Evolutionary conservation across 2,888 invertebrate species (phyloP), one percentile per base, ranked within the genome.

Genomic region (Galeruca laticollis): DNA sequence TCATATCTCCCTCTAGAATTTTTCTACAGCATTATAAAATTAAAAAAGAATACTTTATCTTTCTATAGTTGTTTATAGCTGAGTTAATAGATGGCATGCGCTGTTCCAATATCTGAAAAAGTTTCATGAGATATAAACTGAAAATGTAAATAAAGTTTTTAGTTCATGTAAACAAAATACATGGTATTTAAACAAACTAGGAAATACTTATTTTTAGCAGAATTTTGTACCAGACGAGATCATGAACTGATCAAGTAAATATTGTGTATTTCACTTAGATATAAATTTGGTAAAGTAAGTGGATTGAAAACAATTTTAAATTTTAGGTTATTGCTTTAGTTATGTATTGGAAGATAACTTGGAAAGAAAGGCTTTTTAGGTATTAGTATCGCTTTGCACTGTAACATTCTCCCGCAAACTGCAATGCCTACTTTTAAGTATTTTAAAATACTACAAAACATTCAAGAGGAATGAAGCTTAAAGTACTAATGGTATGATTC

Each of bases 391-490:
- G 70, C 70, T 70, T 70, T 70, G 70, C 62, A 70, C 61, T 59
- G 66, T 70, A 70, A 70, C 70, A 66, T 59, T 60, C 60, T 69
- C 54, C 26, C 43, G 63, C 63, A 63, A 62, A 59, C 40, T 62
- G 61, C 70, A 70, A 66, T 70, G 66, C 15, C 56, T 60, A 60
- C 60, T 71, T 68, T 68, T n/a, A 54, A 64, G 49, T 71, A 59
- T 51, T 67, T 63, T 67, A 67, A 63, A 67, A 67, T 67, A 35
- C 60, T 61, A 59, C 74, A 56, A 35, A 33, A 56, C 21, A 56
- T 56, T 56, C 56, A 76, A 73, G 76, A 77, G 77, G 76, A 79
- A 76, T 79, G 75, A 76, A 78, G 76, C 76, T 79, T 79, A 68
- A 70, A 70, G 66, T 76, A 70, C 76, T 78, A 70, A 77, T 77